A percentile compares a stretch with the other conserved stretches of the same genome.
Conservation (phyloP, 2,888 invertebrate species). For the Scaeva pyrastri region DNA sequence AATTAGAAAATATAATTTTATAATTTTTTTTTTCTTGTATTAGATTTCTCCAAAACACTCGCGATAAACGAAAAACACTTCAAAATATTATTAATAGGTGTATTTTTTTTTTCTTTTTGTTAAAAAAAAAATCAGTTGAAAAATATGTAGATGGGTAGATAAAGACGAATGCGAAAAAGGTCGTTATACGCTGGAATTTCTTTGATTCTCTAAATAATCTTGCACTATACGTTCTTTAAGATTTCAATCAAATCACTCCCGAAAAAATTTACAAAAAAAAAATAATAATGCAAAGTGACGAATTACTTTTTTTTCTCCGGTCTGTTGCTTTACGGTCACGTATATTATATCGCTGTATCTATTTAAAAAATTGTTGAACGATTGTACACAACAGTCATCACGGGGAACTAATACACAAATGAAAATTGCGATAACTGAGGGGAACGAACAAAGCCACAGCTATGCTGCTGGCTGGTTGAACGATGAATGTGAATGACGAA, state of each 20-base stretch:
- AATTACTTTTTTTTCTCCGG: constrained; percentile 63
- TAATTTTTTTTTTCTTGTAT: constrained; percentile 6
- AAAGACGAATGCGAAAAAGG: not conserved
- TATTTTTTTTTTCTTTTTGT: no score
- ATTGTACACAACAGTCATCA: constrained; percentile 71
- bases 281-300: constrained; percentile 51
- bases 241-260: not conserved
- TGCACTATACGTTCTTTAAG: not conserved
- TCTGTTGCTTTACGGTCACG: constrained; percentile 74
- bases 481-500: constrained; percentile 31
- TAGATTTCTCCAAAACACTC: constrained; percentile 20
- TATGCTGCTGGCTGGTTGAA: constrained; percentile 14
- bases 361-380: constrained; percentile 66
- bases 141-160: not conserved
- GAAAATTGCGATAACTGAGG: constrained; percentile 68
- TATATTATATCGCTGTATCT: constrained; percentile 70
- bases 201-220: not conserved
- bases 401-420: constrained; percentile 72
- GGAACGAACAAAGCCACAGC: constrained; percentile 69
- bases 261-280: constrained; percentile 20
- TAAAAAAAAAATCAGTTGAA: constrained; percentile 12
- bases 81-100: not conserved
- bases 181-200: not conserved
- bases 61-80: constrained; percentile 2
- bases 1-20: constrained; percentile 41